A percentile compares a stretch with the other conserved stretches of the same genome.
Conservation (phyloP, 2,113 vertebrate genomes). For the Stegostoma tigrinum region DNA sequence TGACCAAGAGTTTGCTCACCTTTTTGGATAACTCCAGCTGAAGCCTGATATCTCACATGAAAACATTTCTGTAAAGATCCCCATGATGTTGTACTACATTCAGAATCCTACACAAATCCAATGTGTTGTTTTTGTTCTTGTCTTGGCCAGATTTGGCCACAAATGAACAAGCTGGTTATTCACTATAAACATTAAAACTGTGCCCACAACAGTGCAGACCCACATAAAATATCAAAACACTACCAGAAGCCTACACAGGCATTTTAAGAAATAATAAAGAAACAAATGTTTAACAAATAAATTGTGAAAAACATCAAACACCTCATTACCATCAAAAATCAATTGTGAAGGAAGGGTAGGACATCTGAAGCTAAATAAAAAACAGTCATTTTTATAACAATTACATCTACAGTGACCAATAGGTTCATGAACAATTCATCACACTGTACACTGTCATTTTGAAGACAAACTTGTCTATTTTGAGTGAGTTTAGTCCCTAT, state of each 20-base stretch:
- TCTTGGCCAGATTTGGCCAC: not conserved
- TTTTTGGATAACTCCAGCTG: too few species aligned
- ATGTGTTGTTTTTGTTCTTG: not conserved
- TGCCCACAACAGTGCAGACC: not conserved
- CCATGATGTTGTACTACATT: not conserved
- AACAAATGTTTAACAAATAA: not conserved
- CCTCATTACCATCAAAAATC: not conserved
- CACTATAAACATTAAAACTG: not conserved
- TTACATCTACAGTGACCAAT: not conserved
- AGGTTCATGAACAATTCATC: not conserved
- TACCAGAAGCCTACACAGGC: not conserved
- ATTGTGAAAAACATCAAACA: not conserved
- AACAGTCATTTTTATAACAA: not conserved
- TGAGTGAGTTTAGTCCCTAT: not conserved
- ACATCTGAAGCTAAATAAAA: not conserved
- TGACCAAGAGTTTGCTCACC: too few species aligned
- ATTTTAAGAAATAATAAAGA: not conserved
- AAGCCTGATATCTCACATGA: too few species aligned
- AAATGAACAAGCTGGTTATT: not conserved
- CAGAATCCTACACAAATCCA: not conserved
- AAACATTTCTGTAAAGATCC: not conserved
- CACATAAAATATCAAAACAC: not conserved
- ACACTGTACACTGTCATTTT: not conserved
- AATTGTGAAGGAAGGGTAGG: not conserved
- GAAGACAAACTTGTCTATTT: not conserved